Conservation (phyloP, 2,113 vertebrate species). For the sheep (Ovis aries) region ARS-UI_Ramb_v3.0 NC_056070.1:31285001-31285500, state of each 20-base stretch:
- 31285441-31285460: background rate
- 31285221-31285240: background rate
- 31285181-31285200: background rate
- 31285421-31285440: background rate
- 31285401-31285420: background rate
- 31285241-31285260: background rate
- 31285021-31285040: background rate
- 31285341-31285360: background rate
- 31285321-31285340: background rate
- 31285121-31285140: background rate
- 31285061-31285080: background rate
- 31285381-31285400: background rate
- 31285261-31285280: background rate
- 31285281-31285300: background rate
- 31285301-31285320: rapidly evolving
- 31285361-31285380: background rate
- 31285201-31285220: background rate
- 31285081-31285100: background rate
- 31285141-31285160: background rate
- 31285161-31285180: background rate
- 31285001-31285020: background rate
- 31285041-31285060: background rate
- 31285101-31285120: background rate
- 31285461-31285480: background rate
- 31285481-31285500: background rate